phyloP scores from a whole-genome alignment of 2,888 invertebrate species.

The Agrypnus murinus region DNA sequence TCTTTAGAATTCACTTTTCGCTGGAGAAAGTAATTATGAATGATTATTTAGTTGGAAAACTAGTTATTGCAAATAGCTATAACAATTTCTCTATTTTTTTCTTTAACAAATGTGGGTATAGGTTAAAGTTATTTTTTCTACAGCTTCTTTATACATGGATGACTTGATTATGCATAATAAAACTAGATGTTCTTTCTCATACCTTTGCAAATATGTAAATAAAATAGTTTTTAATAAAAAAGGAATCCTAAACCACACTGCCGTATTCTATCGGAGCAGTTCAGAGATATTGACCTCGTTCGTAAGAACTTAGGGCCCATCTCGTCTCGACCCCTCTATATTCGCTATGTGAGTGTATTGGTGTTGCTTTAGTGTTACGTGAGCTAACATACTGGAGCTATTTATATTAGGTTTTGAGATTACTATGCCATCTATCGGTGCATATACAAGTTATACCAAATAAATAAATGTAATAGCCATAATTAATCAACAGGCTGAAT shows the following conservation, averaged over 20 bases:
- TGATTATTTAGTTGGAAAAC: too few relatives aligned
- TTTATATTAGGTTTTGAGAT: constrained; percentile 46
- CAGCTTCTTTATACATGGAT: too few relatives aligned
- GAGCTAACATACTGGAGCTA: constrained; percentile 44
- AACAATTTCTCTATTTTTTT: too few relatives aligned
- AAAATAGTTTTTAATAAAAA: too few relatives aligned
- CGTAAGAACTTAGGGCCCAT: constrained; percentile 42
- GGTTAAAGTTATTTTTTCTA: too few relatives aligned
- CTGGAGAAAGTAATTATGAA: not conserved
- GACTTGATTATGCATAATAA: too few relatives aligned
- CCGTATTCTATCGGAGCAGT: constrained; percentile 33
- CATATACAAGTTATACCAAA: constrained; percentile 21
- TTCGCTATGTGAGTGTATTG: constrained; percentile 35
- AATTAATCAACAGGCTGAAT: not conserved
- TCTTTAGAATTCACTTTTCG: not conserved
- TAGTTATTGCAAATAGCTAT: too few relatives aligned
- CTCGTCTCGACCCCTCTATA: constrained; percentile 43
- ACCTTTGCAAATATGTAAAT: too few relatives aligned
- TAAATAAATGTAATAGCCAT: constrained; percentile 3
- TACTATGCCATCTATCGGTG: constrained; percentile 50
- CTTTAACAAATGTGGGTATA: too few relatives aligned
- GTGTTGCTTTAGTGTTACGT: constrained; percentile 43
- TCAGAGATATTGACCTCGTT: constrained; percentile 50
- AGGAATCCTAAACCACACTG: too few relatives aligned
- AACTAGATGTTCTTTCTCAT: too few relatives aligned